Evolutionary conservation across 2,888 invertebrate species (phyloP).

Genomic region (Holacanthella duospinosa): DNA sequence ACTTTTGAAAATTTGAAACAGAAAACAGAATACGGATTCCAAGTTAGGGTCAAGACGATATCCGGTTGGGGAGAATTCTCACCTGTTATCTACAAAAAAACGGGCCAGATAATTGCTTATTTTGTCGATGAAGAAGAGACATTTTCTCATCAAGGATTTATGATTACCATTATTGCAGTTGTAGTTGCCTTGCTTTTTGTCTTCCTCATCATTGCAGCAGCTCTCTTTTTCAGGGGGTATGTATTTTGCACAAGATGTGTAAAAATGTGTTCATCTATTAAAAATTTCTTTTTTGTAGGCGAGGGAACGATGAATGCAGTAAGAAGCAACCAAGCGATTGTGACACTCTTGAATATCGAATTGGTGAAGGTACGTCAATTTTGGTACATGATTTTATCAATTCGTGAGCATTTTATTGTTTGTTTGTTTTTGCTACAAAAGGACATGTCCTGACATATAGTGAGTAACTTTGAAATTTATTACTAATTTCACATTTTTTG

Average conservation of each 20-base stretch:
- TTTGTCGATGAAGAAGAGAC: conserved; percentile 57
- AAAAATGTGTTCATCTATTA: neutral
- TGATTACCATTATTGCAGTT: conserved; percentile 83
- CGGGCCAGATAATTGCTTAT: conserved; percentile 52
- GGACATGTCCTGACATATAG: conserved; percentile 75
- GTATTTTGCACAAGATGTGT: no score
- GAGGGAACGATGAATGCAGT: conserved; percentile 85
- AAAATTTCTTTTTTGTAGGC: conserved; percentile 44
- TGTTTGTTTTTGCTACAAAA: conserved; percentile 39
- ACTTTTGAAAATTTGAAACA: conserved; percentile 50
- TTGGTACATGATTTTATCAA: no score
- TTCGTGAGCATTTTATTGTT: no score
- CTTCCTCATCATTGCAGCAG: conserved; percentile 80
- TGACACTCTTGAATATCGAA: conserved; percentile 81
- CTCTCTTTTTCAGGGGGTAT: conserved; percentile 73
- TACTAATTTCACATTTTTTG: no score
- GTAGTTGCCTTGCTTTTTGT: conserved; percentile 72
- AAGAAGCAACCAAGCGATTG: conserved; percentile 94
- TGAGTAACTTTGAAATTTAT: conserved; percentile 52
- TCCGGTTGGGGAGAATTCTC: conserved; percentile 90
- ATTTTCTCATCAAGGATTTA: conserved; percentile 67
- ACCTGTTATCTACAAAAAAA: conserved; percentile 61
- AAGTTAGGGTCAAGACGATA: conserved; percentile 85
- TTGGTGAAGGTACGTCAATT: conserved; percentile 80
- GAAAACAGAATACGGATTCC: conserved; percentile 84